Evolutionary conservation across 2,888 invertebrate genomes (phyloP).

Genomic region (Galeopsomyia nigrocyanea): DNA sequence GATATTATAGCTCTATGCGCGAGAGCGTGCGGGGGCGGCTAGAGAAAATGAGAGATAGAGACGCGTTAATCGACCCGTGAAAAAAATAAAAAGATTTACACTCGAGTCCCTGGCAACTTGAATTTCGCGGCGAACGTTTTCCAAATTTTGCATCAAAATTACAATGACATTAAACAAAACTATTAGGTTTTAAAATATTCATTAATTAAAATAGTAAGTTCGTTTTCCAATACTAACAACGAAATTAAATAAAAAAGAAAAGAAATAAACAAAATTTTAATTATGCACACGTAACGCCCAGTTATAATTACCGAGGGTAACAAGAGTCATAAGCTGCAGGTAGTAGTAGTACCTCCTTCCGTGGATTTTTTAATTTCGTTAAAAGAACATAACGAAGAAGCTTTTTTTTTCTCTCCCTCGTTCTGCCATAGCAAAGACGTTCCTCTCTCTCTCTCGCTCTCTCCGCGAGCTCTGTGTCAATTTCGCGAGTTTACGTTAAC

Average conservation of each 20-base stretch:
- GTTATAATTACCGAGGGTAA: not conserved
- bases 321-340: not conserved
- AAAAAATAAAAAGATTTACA: constrained; percentile 66
- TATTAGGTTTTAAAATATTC: too few relatives aligned
- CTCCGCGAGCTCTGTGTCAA: constrained; percentile 29
- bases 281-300: not conserved
- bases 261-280: too few relatives aligned
- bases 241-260: too few relatives aligned
- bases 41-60: constrained; percentile 46
- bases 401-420: constrained; percentile 39
- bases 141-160: too few relatives aligned
- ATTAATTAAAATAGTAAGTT: too few relatives aligned
- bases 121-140: too few relatives aligned
- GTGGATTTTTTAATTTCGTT: constrained; percentile 40
- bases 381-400: constrained; percentile 43
- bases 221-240: too few relatives aligned
- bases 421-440: constrained; percentile 28
- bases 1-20: constrained; percentile 43
- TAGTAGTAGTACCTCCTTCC: constrained; percentile 1
- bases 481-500: constrained; percentile 41
- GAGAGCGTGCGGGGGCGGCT: not conserved
- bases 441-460: constrained; percentile 33
- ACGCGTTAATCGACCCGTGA: constrained; percentile 65
- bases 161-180: too few relatives aligned
- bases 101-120: too few relatives aligned